Evolutionary conservation across 2,888 invertebrate genomes (phyloP).

Genomic region (Proisotoma minuta): DNA sequence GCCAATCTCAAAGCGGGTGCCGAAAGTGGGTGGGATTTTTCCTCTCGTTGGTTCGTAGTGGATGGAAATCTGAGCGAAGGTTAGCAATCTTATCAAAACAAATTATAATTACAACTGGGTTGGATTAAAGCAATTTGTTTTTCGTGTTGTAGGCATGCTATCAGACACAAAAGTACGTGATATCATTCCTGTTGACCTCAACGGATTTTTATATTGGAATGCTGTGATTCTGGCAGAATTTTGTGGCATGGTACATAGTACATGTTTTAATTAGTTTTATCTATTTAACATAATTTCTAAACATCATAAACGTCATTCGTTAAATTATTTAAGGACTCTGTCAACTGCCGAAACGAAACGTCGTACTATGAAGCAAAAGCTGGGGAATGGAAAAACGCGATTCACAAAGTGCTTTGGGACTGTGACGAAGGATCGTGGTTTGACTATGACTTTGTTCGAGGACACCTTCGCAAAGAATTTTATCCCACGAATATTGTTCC

Average conservation of each 20-base stretch:
- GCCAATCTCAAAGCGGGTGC: conserved; percentile 82
- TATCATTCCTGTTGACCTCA: conserved; percentile 76
- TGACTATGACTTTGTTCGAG: conserved; percentile 64
- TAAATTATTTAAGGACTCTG: too few species aligned
- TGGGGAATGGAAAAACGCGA: conserved; percentile 58
- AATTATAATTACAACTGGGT: too few species aligned
- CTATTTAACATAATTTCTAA: too few species aligned
- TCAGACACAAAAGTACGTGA: conserved; percentile 61
- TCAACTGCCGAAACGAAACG: too few species aligned
- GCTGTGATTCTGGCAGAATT: conserved; percentile 58
- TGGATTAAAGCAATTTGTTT: too few species aligned
- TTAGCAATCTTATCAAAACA: not conserved
- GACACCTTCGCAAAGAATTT: conserved; percentile 63
- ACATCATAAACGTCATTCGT: too few species aligned
- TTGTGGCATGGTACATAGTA: conserved; percentile 15
- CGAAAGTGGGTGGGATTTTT: conserved; percentile 95
- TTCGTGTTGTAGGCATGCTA: conserved; percentile 59
- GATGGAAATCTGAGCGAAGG: conserved; percentile 49
- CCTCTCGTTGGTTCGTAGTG: conserved; percentile 82
- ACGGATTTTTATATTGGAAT: conserved; percentile 68
- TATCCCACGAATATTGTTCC: conserved; percentile 70
- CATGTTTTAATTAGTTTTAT: too few species aligned
- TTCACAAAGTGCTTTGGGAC: conserved; percentile 70
- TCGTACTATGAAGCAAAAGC: conserved; percentile 53
- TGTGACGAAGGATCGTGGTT: conserved; percentile 71